Evolutionary conservation across 2,797 vertebrate species (phyloP), one percentile per base, ranked within the genome.

Genomic region (Cephalopachus bancanus): DNA sequence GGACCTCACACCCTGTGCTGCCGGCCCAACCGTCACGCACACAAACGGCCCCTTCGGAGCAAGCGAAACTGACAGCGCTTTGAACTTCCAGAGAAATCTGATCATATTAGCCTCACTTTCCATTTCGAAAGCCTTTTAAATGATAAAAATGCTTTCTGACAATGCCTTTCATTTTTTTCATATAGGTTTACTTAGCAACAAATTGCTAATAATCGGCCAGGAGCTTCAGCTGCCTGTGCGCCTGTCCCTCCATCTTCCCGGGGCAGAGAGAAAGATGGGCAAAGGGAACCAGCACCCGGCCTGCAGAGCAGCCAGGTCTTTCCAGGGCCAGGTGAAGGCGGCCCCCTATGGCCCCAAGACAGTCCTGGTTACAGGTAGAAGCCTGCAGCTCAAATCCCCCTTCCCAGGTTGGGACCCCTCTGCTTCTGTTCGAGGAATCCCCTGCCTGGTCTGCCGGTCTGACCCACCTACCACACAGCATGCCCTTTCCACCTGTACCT

Each of bases 151-250:
- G 96, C 55, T 88, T 83, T 90, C 87, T 94, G 97, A 94, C 90
- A 94, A 93, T 90, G 89, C 92, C 94, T 95, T 84, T 97, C 96
- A 98, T 97, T 97, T 98, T 98, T 98, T 97, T 91, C 95, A 98
- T 97, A 88, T 93, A 92, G 74, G 97, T 97, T 97, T 97, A 96
- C 96, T 97, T 97, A 95, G 97, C 95, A 95, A 98, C 96, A 98
- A 98, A 98, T 96, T 95, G 96, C 96, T 95, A 94, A 98, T 98
- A 97, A 98, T 96, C 44, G 76, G 91, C 83, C 11, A 0, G 76
- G 91, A 89, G 84, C 85, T 90, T n/a, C 33, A 12, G 69, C 30
- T 97, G 60, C 89, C 87, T 55, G 71, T 5, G 11, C 7, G 57
- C 60, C 55, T 89, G 30, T 59, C n/a, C 72, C 65, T 83, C 49